Conservation (phyloP, 2,797 vertebrate species). For the Cebuella pygmaea region DNA sequence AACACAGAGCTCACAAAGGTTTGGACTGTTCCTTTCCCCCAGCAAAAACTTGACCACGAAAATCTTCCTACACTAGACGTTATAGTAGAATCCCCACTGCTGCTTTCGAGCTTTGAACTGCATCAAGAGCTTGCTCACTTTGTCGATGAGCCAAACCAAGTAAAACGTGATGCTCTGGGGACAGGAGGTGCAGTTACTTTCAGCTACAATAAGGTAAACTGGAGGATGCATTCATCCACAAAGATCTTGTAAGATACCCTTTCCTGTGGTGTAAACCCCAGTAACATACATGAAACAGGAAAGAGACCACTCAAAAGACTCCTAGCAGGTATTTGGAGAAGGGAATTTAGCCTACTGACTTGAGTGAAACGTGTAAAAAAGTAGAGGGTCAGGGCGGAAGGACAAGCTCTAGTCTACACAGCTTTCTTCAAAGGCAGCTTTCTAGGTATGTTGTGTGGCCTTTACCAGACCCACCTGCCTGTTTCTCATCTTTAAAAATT, state of each 20-base stretch:
- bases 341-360: not conserved
- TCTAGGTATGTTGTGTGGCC: not conserved
- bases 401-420: not conserved
- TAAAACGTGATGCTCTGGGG: not conserved
- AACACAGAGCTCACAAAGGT: not conserved
- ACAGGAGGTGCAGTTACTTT: not conserved
- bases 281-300: not conserved
- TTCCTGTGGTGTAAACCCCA: not conserved
- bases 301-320: not conserved
- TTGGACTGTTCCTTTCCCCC: too few relatives aligned
- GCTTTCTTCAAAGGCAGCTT: not conserved
- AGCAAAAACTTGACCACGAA: not conserved
- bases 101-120: not conserved
- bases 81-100: rapidly evolving
- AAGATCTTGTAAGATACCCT: not conserved
- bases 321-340: not conserved
- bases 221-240: not conserved
- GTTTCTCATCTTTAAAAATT: not conserved
- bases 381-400: not conserved
- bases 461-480: not conserved
- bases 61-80: not conserved
- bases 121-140: not conserved
- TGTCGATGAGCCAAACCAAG: not conserved
- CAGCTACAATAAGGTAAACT: not conserved
- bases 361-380: not conserved